Conservation (phyloP, 2,113 vertebrate species). For the Hippoglossus stenolepis region DNA sequence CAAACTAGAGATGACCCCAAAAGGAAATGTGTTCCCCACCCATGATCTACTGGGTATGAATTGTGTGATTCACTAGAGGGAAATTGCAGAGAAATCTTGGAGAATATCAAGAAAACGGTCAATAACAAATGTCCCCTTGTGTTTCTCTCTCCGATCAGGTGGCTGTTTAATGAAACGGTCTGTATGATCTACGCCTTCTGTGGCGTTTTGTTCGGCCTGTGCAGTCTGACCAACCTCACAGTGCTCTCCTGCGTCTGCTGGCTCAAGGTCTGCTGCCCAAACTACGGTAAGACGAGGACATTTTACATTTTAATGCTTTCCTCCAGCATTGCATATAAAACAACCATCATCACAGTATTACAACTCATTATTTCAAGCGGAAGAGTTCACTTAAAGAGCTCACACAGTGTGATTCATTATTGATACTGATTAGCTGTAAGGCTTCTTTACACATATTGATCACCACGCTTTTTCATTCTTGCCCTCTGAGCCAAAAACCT, state of each 20-base stretch:
- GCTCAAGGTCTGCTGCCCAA: slow-evolving; percentile 88
- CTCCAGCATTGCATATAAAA: background rate
- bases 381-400: no score
- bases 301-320: background rate
- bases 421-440: background rate
- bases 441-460: background rate
- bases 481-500: background rate
- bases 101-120: background rate
- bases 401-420: background rate
- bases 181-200: slow-evolving; percentile 88
- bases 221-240: slow-evolving; percentile 88
- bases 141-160: slow-evolving; percentile 77
- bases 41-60: slow-evolving; percentile 1
- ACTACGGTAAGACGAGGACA: slow-evolving; percentile 82
- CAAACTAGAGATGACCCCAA: background rate
- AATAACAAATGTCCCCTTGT: background rate
- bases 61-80: slow-evolving; percentile 8
- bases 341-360: background rate
- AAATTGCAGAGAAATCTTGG: slow-evolving; percentile 7
- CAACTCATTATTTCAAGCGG: background rate
- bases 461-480: background rate
- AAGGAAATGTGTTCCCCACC: background rate
- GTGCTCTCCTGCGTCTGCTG: slow-evolving; percentile 89
- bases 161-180: slow-evolving; percentile 80
- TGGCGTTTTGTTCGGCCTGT: slow-evolving; percentile 87